Conservation (phyloP, 2,888 invertebrate species). For the Ormyrus nitidulus region DNA sequence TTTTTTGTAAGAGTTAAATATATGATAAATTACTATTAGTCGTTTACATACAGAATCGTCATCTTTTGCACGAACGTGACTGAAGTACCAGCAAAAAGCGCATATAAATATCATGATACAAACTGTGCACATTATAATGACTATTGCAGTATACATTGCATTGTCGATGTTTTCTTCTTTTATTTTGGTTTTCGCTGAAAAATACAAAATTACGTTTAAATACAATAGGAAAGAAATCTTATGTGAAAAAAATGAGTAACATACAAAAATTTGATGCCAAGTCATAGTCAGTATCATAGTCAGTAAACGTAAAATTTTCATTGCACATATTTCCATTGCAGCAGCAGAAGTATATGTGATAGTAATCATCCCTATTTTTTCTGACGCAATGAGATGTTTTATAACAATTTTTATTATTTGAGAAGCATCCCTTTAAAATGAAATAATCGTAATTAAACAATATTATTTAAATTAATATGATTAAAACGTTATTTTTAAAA, state of each 20-base stretch:
- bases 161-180: neutral
- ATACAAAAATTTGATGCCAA: neutral
- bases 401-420: conserved; percentile 87
- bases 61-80: too few species aligned
- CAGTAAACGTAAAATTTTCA: conserved; percentile 82
- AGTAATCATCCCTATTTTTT: conserved; percentile 79
- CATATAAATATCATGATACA: neutral
- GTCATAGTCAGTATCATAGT: neutral
- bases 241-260: neutral
- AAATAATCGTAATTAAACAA: neutral
- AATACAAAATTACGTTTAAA: neutral
- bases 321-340: conserved; percentile 92
- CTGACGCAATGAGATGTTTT: conserved; percentile 84
- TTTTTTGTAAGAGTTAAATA: too few species aligned
- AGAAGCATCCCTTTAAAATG: conserved; percentile 87
- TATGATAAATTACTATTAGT: too few species aligned
- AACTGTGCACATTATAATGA: too few species aligned
- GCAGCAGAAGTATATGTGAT: conserved; percentile 89
- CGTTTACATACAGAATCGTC: too few species aligned
- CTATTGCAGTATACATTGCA: too few species aligned
- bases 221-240: neutral
- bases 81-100: too few species aligned
- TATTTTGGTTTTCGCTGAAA: neutral
- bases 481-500: neutral
- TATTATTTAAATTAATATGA: conserved; percentile 8